Percentiles rank a stretch among this genome's conserved stretches.
These are phyloP conservation scores for Limnodromus scolopaceus DNA, from an alignment of 2,797 vertebrate genomes.

Conservation along the genomic window DNA sequence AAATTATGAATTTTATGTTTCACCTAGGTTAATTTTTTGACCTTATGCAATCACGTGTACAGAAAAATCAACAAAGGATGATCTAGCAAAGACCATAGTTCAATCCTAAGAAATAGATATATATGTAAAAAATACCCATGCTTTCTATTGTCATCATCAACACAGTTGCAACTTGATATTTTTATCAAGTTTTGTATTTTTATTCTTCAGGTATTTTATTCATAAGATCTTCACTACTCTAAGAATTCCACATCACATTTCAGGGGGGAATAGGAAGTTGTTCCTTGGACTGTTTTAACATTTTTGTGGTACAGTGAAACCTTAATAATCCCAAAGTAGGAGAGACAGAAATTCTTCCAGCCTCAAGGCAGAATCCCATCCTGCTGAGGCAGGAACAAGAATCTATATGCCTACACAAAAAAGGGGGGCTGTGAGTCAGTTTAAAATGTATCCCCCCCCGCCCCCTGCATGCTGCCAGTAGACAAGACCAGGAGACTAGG, in stretches of 20 bases:
- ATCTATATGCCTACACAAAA: neutral
- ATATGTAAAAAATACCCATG: neutral
- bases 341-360: neutral
- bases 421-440: fast-evolving
- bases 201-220: neutral
- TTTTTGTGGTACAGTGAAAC: neutral
- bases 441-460: neutral
- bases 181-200: neutral
- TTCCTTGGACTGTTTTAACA: neutral
- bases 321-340: neutral
- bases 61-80: neutral
- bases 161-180: neutral
- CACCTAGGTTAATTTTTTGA: neutral
- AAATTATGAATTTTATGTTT: neutral
- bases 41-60: neutral
- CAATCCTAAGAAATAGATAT: neutral
- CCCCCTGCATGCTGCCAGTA: neutral
- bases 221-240: neutral
- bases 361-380: neutral
- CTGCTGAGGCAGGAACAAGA: neutral
- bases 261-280: neutral
- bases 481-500: neutral
- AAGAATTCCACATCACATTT: neutral
- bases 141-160: neutral
- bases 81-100: neutral